These are phyloP conservation scores for Dipodomys ordii DNA, from an alignment of 2,113 vertebrate genomes.

Conservation along the genomic window DNA sequence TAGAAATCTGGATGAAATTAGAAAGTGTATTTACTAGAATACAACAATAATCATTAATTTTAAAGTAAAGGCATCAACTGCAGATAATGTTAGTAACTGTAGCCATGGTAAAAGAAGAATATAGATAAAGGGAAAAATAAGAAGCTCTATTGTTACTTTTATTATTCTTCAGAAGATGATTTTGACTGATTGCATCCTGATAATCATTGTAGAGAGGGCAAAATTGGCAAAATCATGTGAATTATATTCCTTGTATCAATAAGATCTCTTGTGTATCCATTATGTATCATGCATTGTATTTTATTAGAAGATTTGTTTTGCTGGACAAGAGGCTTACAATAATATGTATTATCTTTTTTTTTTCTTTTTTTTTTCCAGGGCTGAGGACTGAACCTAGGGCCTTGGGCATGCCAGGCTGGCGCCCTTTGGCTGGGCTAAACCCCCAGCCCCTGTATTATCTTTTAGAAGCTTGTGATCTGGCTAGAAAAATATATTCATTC, in stretches of 20 bases:
- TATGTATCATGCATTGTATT: background rate
- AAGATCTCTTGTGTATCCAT: background rate
- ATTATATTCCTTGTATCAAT: background rate
- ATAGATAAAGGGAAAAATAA: background rate
- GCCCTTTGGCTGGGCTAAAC: no score
- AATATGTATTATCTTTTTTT: background rate
- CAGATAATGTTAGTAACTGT: background rate
- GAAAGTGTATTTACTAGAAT: background rate
- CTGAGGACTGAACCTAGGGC: no score
- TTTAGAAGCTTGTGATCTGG: background rate
- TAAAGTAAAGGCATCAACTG: background rate
- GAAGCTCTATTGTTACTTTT: background rate
- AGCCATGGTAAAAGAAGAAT: background rate
- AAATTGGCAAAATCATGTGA: background rate
- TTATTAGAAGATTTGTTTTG: slow-evolving; percentile 10
- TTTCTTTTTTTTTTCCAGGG: no score
- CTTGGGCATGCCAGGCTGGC: rapidly evolving
- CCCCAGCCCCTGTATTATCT: background rate
- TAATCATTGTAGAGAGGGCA: background rate
- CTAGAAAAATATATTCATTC: background rate
- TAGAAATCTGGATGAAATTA: background rate
- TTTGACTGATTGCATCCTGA: background rate
- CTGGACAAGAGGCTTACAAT: background rate
- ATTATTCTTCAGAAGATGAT: background rate
- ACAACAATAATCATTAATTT: slow-evolving; percentile 10